phyloP scores from a whole-genome alignment of 2,797 vertebrate genomes.

The Myotis pilosus region DNA sequence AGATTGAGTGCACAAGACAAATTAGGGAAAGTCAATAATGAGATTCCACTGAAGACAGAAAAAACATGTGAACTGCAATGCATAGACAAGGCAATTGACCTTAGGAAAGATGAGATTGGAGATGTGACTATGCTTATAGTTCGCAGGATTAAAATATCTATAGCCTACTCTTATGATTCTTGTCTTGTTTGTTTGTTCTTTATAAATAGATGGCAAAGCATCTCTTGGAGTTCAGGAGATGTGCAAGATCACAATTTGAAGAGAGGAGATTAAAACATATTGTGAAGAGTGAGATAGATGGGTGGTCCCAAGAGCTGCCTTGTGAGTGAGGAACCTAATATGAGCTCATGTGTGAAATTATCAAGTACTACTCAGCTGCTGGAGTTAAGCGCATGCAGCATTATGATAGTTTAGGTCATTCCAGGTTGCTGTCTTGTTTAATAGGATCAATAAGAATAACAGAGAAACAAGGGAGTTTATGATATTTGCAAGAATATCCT shows the following conservation, averaged over 20 bases:
- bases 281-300: not conserved
- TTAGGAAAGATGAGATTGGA: not conserved
- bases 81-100: not conserved
- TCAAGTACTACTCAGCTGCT: not conserved
- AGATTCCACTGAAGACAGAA: not conserved
- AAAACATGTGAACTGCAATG: not conserved
- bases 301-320: not conserved
- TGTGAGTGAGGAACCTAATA: not conserved
- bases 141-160: not conserved
- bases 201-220: not conserved
- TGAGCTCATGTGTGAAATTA: constrained; percentile 32
- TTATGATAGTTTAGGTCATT: not conserved
- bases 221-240: not conserved
- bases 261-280: not conserved
- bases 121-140: not conserved
- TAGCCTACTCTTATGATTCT: not conserved
- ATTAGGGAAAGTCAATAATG: not conserved
- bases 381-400: not conserved
- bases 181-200: not conserved
- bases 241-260: not conserved
- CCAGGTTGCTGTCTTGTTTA: not conserved
- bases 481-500: not conserved
- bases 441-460: not conserved
- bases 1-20: not conserved
- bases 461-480: not conserved